phyloP scores from a whole-genome alignment of 2,888 invertebrate species.

The Xestobium rufovillosum region DNA sequence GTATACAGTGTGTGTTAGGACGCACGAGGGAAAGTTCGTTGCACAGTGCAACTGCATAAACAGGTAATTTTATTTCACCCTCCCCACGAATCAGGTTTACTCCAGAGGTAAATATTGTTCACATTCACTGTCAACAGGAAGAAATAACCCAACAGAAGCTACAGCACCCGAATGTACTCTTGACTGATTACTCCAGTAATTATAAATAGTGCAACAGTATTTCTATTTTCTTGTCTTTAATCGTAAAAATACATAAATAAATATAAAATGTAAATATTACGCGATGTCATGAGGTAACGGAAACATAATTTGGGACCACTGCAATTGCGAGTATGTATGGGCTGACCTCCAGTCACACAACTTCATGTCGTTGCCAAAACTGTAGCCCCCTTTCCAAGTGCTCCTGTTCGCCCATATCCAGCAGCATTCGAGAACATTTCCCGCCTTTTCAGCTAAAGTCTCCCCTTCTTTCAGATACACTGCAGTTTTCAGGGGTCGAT shows the following conservation, averaged over 20 bases:
- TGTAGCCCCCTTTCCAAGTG: slow-evolving; percentile 26
- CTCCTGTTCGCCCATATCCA: slow-evolving; percentile 25
- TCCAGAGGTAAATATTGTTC: too few relatives aligned
- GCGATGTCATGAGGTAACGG: slow-evolving; percentile 22
- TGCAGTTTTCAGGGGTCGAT: slow-evolving; percentile 9
- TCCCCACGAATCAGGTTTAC: too few relatives aligned
- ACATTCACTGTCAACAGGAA: too few relatives aligned
- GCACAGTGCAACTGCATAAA: too few relatives aligned
- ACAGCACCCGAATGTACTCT: too few relatives aligned
- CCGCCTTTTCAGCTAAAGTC: slow-evolving; percentile 19
- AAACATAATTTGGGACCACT: slow-evolving; percentile 29
- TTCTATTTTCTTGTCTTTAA: too few relatives aligned
- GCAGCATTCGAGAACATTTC: slow-evolving; percentile 26
- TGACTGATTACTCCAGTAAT: too few relatives aligned
- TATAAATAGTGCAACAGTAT: too few relatives aligned
- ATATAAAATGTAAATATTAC: not conserved
- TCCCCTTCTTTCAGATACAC: slow-evolving; percentile 22
- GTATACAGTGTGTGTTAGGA: too few relatives aligned
- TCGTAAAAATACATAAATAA: not conserved
- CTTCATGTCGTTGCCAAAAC: slow-evolving; percentile 12
- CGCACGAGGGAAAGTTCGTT: too few relatives aligned
- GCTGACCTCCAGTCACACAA: slow-evolving; percentile 24
- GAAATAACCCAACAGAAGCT: too few relatives aligned
- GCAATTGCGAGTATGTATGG: slow-evolving; percentile 20
- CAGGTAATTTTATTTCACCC: too few relatives aligned